Percentiles rank a stretch among this genome's conserved stretches.
Conservation (phyloP, 2,888 invertebrate genomes). For the Dicycla oo region DNA sequence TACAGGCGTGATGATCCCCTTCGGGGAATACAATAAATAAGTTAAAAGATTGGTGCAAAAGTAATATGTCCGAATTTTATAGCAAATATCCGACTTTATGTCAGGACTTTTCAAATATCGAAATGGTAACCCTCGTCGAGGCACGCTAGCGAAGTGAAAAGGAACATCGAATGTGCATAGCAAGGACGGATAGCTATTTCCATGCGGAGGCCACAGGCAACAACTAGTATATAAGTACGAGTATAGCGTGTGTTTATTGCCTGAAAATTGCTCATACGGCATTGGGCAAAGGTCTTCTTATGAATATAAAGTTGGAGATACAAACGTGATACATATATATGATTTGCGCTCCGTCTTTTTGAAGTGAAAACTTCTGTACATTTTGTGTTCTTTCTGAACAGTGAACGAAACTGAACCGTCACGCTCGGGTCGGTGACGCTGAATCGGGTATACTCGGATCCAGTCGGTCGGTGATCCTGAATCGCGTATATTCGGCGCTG, state of each 20-base stretch:
- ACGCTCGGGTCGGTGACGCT: too few species aligned
- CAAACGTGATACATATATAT: background rate
- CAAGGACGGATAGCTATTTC: conserved; percentile 29
- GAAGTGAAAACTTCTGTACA: too few species aligned
- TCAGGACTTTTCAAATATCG: background rate
- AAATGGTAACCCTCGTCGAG: background rate
- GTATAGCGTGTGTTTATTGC: too few species aligned
- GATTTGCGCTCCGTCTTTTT: background rate
- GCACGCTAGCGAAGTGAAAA: conserved; percentile 1
- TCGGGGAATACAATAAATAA: too few species aligned
- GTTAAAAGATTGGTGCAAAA: too few species aligned
- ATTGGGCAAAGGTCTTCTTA: conserved; percentile 5
- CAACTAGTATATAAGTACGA: conserved; percentile 8
- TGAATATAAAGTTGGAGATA: conserved; percentile 34
- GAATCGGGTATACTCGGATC: too few species aligned
- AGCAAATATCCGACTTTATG: background rate
- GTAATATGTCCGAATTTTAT: too few species aligned
- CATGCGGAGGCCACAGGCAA: conserved; percentile 1
- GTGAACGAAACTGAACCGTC: too few species aligned
- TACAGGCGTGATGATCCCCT: too few species aligned
- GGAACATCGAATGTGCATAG: conserved; percentile 16
- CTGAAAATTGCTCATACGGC: conserved; percentile 20
- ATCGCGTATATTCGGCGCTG: too few species aligned
- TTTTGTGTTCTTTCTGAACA: too few species aligned
- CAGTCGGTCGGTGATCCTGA: too few species aligned